Conservation (phyloP, 2,888 invertebrate genomes). For the Eristalinus aeneus region DNA sequence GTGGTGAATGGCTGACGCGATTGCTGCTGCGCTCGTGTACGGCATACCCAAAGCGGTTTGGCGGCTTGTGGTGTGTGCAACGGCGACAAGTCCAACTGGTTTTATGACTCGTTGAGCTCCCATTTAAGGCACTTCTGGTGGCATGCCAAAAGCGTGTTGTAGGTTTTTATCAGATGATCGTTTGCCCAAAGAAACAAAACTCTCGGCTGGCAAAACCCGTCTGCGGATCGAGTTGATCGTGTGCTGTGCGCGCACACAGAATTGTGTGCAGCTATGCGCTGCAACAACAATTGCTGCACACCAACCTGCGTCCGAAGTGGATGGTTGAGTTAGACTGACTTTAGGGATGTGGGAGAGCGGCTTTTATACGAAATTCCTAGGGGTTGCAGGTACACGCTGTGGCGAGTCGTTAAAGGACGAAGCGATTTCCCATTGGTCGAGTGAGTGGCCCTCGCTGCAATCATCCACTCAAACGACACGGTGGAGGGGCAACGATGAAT, state of each 20-base stretch:
- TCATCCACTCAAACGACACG: neutral
- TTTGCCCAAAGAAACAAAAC: neutral
- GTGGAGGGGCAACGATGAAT: neutral
- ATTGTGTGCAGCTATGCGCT: constrained; percentile 44
- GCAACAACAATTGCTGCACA: constrained; percentile 27
- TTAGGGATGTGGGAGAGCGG: constrained; percentile 45
- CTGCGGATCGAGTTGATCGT: constrained; percentile 26
- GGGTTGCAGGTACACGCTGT: constrained; percentile 25
- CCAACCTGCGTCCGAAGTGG: constrained; percentile 36
- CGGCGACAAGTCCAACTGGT: constrained; percentile 70
- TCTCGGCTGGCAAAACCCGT: constrained; percentile 36
- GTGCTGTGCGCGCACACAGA: constrained; percentile 34
- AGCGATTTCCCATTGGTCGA: constrained; percentile 32
- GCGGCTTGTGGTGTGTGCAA: constrained; percentile 1
- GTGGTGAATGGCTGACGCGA: neutral
- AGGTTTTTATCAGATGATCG: constrained; percentile 61
- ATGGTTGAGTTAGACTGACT: constrained; percentile 66
- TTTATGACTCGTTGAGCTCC: constrained; percentile 59
- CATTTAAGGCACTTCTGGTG: constrained; percentile 70
- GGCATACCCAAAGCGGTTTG: neutral
- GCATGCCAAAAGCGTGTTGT: constrained; percentile 70
- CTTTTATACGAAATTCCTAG: constrained; percentile 55
- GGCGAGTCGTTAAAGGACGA: constrained; percentile 1
- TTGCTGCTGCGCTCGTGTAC: neutral
- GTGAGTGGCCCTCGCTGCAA: neutral